Percentiles rank a stretch among this genome's conserved stretches.
These are phyloP conservation scores for Myotis pilosus DNA, from an alignment of 2,797 vertebrate species.

Conservation along the genomic window DNA sequence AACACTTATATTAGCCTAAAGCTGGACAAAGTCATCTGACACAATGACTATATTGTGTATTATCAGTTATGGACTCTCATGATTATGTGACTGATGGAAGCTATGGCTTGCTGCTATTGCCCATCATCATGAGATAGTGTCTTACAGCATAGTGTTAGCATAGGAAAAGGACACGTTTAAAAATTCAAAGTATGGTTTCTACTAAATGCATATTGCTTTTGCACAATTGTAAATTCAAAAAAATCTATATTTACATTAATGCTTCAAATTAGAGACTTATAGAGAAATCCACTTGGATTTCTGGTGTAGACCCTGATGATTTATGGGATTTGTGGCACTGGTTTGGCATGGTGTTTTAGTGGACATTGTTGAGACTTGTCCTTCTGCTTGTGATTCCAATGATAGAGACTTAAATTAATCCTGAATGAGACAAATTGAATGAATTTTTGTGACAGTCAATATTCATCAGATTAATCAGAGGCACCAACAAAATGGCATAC, in stretches of 20 bases:
- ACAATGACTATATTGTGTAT: neutral
- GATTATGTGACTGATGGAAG: neutral
- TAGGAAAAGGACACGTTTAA: neutral
- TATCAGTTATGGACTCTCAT: neutral
- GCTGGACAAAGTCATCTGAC: neutral
- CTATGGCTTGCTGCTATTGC: neutral
- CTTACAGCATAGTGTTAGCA: neutral
- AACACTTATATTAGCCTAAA: neutral
- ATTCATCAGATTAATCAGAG: neutral
- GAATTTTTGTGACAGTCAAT: neutral
- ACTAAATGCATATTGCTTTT: neutral
- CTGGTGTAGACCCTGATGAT: neutral
- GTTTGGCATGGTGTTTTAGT: neutral
- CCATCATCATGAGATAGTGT: neutral
- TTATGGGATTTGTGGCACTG: neutral
- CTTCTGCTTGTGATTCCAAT: neutral
- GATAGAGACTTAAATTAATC: neutral
- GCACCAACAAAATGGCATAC: neutral
- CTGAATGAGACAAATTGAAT: neutral
- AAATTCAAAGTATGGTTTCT: neutral
- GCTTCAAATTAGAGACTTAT: neutral
- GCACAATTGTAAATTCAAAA: neutral
- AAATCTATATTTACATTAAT: neutral
- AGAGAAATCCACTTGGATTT: neutral
- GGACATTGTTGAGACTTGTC: neutral